These are phyloP conservation scores for Eumaeus atala DNA, from an alignment of 1,140 invertebrate genomes.

Conservation along the genomic window DNA sequence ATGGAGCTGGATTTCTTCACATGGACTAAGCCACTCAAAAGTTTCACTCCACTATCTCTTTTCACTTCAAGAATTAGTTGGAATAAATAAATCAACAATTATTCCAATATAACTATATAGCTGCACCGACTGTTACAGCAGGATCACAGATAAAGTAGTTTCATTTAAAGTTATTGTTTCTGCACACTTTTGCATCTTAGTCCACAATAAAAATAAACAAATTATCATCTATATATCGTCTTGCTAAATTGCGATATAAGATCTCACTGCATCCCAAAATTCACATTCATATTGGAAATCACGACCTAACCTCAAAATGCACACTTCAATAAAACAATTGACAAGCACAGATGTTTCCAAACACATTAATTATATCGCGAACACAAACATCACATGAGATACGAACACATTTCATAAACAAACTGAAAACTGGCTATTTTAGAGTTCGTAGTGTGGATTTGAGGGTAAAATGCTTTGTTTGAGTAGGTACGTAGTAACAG, in stretches of 20 bases:
- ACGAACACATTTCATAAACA: constrained; percentile 48
- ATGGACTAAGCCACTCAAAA: constrained; percentile 29
- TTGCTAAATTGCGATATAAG: constrained; percentile 23
- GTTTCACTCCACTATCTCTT: constrained; percentile 13
- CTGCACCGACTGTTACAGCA: neutral
- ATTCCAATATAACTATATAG: neutral
- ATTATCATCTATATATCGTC: constrained; percentile 7
- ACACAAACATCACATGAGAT: constrained; percentile 40
- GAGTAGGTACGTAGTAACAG: constrained; percentile 63
- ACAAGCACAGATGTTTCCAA: constrained; percentile 64
- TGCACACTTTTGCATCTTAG: constrained; percentile 10
- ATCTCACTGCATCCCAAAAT: constrained; percentile 22
- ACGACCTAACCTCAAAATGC: constrained; percentile 69
- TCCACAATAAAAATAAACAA: neutral
- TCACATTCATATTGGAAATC: constrained; percentile 41
- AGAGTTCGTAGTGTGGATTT: constrained; percentile 49
- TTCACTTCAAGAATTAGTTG: constrained; percentile 21
- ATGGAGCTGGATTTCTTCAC: constrained; percentile 32
- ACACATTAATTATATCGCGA: constrained; percentile 38
- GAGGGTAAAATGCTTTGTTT: constrained; percentile 68
- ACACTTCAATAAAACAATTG: constrained; percentile 52
- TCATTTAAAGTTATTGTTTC: constrained; percentile 12
- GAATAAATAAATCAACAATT: constrained; percentile 28
- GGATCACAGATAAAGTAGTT: constrained; percentile 9
- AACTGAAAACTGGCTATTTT: constrained; percentile 37